phyloP scores from a whole-genome alignment of 1,140 invertebrate species.

The Dendrolimus punctatus region DNA sequence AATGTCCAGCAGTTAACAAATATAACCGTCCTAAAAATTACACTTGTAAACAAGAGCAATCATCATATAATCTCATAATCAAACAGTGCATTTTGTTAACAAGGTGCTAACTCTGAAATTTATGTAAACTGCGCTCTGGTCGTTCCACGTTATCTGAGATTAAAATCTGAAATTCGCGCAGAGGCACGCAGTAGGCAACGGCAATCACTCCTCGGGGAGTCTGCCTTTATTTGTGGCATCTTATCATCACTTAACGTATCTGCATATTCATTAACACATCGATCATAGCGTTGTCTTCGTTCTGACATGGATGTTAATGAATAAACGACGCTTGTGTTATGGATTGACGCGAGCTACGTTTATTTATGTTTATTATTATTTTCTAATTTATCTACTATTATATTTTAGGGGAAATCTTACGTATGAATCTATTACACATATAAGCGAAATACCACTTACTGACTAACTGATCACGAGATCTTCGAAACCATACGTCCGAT shows the following conservation, averaged over 20 bases:
- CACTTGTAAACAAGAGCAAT: conserved; percentile 13
- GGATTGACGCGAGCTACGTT: too few species aligned
- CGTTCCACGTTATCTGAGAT: conserved; percentile 62
- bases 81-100: conserved; percentile 63
- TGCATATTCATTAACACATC: conserved; percentile 67
- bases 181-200: conserved; percentile 43
- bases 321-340: too few species aligned
- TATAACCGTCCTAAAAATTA: too few species aligned
- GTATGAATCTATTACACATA: too few species aligned
- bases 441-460: too few species aligned
- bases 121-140: conserved; percentile 64
- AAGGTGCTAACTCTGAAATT: conserved; percentile 67
- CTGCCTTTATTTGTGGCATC: conserved; percentile 58
- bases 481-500: too few species aligned
- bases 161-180: conserved; percentile 57
- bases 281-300: conserved; percentile 52
- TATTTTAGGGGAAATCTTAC: too few species aligned
- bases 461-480: too few species aligned
- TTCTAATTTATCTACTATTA: too few species aligned
- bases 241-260: conserved; percentile 60
- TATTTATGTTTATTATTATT: too few species aligned
- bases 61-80: conserved; percentile 58
- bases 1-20: too few species aligned
- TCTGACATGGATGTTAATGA: background rate
- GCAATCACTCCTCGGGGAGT: conserved; percentile 64